Conservation (phyloP, 2,113 vertebrate species). For the Esox niger region DNA sequence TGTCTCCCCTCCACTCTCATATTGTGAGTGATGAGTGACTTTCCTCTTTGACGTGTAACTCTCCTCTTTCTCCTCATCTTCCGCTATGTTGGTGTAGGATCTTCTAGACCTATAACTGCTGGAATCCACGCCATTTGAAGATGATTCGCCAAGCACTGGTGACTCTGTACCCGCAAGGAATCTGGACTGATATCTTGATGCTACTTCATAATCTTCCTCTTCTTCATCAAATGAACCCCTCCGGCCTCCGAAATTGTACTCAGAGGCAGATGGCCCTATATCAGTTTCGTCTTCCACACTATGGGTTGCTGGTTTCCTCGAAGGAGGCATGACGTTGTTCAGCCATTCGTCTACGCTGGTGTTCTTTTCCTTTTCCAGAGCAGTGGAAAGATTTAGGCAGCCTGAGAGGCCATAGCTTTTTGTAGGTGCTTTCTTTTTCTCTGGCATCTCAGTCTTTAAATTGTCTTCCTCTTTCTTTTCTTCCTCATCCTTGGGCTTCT, state of each 20-base stretch:
- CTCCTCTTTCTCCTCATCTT: constrained; percentile 62
- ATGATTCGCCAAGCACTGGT: constrained; percentile 58
- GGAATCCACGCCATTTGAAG: constrained; percentile 60
- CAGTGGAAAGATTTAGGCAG: constrained; percentile 63
- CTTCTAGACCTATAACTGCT: constrained; percentile 43
- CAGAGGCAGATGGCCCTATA: constrained; percentile 72
- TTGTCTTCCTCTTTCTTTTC: constrained; percentile 60
- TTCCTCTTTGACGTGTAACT: constrained; percentile 74
- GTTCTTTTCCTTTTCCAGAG: constrained; percentile 56
- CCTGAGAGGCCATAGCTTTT: constrained; percentile 57
- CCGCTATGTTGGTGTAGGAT: constrained; percentile 46
- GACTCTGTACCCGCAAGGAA: constrained; percentile 55
- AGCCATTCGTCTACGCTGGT: constrained; percentile 83
- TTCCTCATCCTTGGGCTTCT: constrained; percentile 76
- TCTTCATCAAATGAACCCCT: constrained; percentile 65
- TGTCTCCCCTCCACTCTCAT: constrained; percentile 58
- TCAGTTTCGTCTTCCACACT: constrained; percentile 57
- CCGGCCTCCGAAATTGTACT: constrained; percentile 76
- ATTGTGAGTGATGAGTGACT: constrained; percentile 69
- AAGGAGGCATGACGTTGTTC: constrained; percentile 75
- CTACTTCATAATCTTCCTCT: constrained; percentile 57
- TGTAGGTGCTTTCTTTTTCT: constrained; percentile 43
- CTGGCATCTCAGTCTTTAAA: constrained; percentile 50
- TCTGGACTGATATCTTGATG: constrained; percentile 71
- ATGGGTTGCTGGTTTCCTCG: constrained; percentile 51